Percentiles rank a stretch among this genome's conserved stretches.
Conservation (phyloP, 2,888 invertebrate genomes). For the Pilophorus perplexus region DNA sequence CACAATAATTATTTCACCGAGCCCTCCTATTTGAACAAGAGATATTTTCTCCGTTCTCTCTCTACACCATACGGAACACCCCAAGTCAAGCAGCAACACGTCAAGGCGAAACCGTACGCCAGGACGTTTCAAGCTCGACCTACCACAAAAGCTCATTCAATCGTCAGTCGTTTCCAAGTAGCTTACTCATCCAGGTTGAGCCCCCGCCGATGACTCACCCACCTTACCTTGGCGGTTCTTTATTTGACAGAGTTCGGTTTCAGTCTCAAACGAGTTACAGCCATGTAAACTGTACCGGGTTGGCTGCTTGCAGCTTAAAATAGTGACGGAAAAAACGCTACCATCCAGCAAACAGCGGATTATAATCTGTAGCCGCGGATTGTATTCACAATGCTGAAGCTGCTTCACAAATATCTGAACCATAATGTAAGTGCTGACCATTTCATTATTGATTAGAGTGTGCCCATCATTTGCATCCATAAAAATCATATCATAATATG, state of each 20-base stretch:
- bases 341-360: too few species aligned
- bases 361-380: too few species aligned
- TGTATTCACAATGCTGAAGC: conserved; percentile 8
- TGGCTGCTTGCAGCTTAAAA: background rate
- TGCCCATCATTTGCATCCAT: background rate
- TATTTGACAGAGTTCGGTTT: conserved; percentile 8
- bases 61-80: too few species aligned
- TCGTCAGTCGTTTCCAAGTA: too few species aligned
- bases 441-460: background rate
- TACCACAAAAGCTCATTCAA: too few species aligned
- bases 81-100: too few species aligned
- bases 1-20: too few species aligned
- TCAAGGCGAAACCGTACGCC: too few species aligned
- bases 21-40: too few species aligned
- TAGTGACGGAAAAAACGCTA: too few species aligned
- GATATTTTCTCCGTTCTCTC: too few species aligned
- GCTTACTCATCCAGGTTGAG: conserved; percentile 11
- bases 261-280: background rate
- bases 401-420: conserved; percentile 28
- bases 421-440: conserved; percentile 24
- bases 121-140: too few species aligned
- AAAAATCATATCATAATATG: background rate
- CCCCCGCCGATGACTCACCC: conserved; percentile 21
- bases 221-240: conserved; percentile 29
- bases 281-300: background rate